Conservation (phyloP, 2,113 vertebrate genomes). For the Neogobius melanostomus region DNA sequence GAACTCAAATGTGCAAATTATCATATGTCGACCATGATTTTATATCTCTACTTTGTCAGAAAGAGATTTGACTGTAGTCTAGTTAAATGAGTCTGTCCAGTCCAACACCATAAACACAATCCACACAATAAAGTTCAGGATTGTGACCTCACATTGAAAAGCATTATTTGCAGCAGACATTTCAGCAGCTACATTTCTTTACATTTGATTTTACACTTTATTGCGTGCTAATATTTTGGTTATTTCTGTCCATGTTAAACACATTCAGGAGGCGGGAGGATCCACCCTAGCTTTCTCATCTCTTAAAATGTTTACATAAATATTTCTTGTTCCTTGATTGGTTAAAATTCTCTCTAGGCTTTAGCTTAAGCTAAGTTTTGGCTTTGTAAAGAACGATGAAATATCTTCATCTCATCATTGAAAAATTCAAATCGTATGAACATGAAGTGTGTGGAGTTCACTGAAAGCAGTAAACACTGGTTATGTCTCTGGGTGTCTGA, state of each 20-base stretch:
- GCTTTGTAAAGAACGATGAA: constrained; percentile 19
- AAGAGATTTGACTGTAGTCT: neutral
- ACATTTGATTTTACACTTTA: too few relatives aligned
- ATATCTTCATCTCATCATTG: constrained; percentile 21
- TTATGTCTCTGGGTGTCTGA: neutral
- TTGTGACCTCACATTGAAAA: too few relatives aligned
- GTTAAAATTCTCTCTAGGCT: constrained; percentile 51
- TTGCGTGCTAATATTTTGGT: too few relatives aligned
- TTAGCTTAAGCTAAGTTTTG: constrained; percentile 27
- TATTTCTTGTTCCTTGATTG: constrained; percentile 8
- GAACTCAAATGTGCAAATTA: too few relatives aligned
- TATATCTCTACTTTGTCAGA: neutral
- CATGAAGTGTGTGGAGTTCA: neutral
- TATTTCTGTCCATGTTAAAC: too few relatives aligned
- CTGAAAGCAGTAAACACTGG: neutral
- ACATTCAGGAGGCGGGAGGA: too few relatives aligned
- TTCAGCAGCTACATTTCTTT: too few relatives aligned
- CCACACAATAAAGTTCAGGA: too few relatives aligned
- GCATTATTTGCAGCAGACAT: too few relatives aligned
- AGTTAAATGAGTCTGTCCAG: too few relatives aligned
- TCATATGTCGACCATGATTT: neutral
- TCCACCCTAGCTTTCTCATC: too few relatives aligned
- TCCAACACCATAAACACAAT: too few relatives aligned
- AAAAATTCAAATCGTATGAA: constrained; percentile 64
- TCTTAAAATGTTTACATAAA: constrained; percentile 40